phyloP scores from a whole-genome alignment of 2,888 invertebrate genomes.

The Morinoia aosen region DNA sequence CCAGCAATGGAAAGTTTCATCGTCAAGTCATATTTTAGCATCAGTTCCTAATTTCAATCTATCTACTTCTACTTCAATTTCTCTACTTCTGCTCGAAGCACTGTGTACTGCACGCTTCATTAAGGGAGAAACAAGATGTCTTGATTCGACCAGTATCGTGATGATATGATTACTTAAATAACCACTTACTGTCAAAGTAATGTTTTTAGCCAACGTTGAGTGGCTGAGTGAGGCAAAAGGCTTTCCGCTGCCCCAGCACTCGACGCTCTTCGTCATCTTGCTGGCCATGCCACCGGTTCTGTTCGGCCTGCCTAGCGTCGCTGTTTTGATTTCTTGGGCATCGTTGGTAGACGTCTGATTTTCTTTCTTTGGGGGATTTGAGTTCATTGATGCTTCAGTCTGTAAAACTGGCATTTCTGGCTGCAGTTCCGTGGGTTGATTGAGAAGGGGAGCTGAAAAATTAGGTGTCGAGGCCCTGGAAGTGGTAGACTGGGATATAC shows the following conservation, averaged over 20 bases:
- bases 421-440: background rate
- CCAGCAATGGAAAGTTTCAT: too few species aligned
- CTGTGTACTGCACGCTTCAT: too few species aligned
- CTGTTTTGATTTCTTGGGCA: background rate
- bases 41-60: too few species aligned
- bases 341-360: background rate
- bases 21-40: too few species aligned
- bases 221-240: constrained; percentile 96
- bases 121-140: too few species aligned
- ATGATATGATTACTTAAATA: background rate
- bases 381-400: background rate
- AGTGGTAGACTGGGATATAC: constrained; percentile 8
- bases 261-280: constrained; percentile 84
- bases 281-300: constrained; percentile 15
- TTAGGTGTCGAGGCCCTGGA: constrained; percentile 18
- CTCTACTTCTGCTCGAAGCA: too few species aligned
- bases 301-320: background rate
- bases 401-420: background rate
- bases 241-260: constrained; percentile 98
- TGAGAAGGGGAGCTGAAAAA: background rate
- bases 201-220: constrained; percentile 88
- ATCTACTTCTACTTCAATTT: too few species aligned
- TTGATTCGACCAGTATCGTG: background rate
- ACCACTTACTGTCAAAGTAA: constrained; percentile 86
- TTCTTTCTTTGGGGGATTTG: background rate